phyloP scores from a whole-genome alignment of 2,888 invertebrate genomes.

The Drosophila formosana region DNA sequence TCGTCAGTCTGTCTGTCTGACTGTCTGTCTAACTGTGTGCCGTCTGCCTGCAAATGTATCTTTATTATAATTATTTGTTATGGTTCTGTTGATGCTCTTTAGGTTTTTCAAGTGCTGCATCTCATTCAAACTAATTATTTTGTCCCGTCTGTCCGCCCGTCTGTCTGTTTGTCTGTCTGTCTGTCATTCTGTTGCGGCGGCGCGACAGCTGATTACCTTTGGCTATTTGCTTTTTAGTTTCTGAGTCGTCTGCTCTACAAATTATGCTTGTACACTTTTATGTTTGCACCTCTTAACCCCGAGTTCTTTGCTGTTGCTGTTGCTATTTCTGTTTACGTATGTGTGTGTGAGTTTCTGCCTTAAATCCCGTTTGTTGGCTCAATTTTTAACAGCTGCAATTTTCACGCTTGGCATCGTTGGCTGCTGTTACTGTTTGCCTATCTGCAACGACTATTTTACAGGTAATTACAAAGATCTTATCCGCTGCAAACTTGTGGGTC shows the following conservation, averaged over 20 bases:
- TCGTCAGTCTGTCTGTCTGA: constrained; percentile 21
- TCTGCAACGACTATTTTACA: constrained; percentile 44
- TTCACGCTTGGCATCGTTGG: constrained; percentile 54
- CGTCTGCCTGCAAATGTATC: constrained; percentile 46
- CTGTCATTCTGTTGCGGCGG: constrained; percentile 27
- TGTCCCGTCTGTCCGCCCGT: constrained; percentile 29
- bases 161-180: constrained; percentile 11
- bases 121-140: constrained; percentile 71
- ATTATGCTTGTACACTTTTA: constrained; percentile 28
- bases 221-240: constrained; percentile 59
- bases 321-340: neutral
- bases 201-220: constrained; percentile 68
- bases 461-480: constrained; percentile 68
- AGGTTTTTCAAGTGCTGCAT: constrained; percentile 55
- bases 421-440: constrained; percentile 33
- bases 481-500: constrained; percentile 48
- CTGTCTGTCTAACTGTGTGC: constrained; percentile 21
- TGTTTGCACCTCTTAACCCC: constrained; percentile 47
- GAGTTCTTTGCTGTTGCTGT: neutral
- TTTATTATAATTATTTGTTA: constrained; percentile 38
- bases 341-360: constrained; percentile 13
- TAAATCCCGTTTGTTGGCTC: constrained; percentile 48
- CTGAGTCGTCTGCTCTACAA: constrained; percentile 22
- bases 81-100: constrained; percentile 29
- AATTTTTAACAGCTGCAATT: constrained; percentile 65